phyloP scores from a whole-genome alignment of 2,797 vertebrate species.

The Coracias cyanogaster region DNA sequence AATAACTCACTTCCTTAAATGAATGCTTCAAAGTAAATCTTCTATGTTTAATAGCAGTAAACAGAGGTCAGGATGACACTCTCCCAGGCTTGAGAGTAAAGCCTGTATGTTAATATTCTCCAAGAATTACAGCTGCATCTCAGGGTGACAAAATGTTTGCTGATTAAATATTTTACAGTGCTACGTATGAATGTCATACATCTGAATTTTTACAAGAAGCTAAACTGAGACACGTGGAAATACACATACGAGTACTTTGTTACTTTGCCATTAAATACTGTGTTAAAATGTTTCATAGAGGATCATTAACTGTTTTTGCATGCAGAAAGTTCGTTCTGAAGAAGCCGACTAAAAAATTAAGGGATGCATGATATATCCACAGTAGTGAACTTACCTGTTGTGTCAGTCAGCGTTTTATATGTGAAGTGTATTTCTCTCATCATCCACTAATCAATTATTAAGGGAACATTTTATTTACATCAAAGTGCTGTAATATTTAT shows the following conservation, averaged over 20 bases:
- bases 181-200: neutral
- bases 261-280: neutral
- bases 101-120: slow-evolving; percentile 58
- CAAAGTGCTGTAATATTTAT: slow-evolving; percentile 28
- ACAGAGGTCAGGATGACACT: slow-evolving; percentile 77
- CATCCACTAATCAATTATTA: slow-evolving; percentile 56
- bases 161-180: neutral
- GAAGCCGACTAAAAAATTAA: neutral
- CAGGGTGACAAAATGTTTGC: slow-evolving; percentile 45
- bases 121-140: slow-evolving; percentile 42
- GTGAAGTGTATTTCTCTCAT: slow-evolving; percentile 1
- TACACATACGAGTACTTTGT: neutral
- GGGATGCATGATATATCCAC: neutral
- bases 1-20: slow-evolving; percentile 83
- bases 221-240: neutral
- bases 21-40: slow-evolving; percentile 82
- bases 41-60: slow-evolving; percentile 78
- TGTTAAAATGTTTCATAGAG: neutral
- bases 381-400: neutral
- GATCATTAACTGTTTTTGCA: neutral
- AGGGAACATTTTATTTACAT: slow-evolving; percentile 46
- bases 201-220: neutral
- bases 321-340: neutral
- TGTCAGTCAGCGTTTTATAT: slow-evolving; percentile 18
- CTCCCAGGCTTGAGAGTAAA: slow-evolving; percentile 76